Evolutionary conservation across 2,888 invertebrate genomes (phyloP).

Genomic region (Apodemia duryi): DNA sequence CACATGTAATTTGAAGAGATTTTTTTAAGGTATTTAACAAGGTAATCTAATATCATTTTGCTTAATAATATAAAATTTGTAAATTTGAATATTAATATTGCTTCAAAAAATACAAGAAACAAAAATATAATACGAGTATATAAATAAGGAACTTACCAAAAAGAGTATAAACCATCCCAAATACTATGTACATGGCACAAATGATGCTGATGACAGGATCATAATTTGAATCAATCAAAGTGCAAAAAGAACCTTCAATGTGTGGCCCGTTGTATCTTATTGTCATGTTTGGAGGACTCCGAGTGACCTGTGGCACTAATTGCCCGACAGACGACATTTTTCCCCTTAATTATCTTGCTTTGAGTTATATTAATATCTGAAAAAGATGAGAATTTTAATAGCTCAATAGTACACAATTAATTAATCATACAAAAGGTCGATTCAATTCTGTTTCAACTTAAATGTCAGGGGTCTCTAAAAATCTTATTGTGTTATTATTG

Average conservation of each 20-base stretch:
- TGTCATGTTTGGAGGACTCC: conserved; percentile 64
- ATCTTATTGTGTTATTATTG: too few relatives aligned
- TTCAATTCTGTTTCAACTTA: too few relatives aligned
- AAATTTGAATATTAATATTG: too few relatives aligned
- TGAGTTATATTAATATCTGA: conserved; percentile 19
- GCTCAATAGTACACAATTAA: too few relatives aligned
- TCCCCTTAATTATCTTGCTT: not conserved
- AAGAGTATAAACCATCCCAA: conserved; percentile 90
- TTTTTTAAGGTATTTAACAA: too few relatives aligned
- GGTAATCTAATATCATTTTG: too few relatives aligned
- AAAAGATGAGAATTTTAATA: conserved; percentile 2
- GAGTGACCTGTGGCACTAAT: conserved; percentile 76
- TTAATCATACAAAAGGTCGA: too few relatives aligned
- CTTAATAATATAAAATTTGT: too few relatives aligned
- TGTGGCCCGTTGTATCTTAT: conserved; percentile 58
- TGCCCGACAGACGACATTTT: conserved; percentile 73
- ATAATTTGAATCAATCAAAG: conserved; percentile 80
- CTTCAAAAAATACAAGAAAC: too few relatives aligned
- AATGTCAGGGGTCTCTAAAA: too few relatives aligned
- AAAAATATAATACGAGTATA: too few relatives aligned
- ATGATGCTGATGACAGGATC: conserved; percentile 82
- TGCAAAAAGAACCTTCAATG: conserved; percentile 73
- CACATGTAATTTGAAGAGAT: too few relatives aligned
- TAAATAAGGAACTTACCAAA: conserved; percentile 82
- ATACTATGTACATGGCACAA: conserved; percentile 86